Evolutionary conservation across 2,113 vertebrate genomes (phyloP).

Genomic region (Tympanuchus pallidicinctus): DNA sequence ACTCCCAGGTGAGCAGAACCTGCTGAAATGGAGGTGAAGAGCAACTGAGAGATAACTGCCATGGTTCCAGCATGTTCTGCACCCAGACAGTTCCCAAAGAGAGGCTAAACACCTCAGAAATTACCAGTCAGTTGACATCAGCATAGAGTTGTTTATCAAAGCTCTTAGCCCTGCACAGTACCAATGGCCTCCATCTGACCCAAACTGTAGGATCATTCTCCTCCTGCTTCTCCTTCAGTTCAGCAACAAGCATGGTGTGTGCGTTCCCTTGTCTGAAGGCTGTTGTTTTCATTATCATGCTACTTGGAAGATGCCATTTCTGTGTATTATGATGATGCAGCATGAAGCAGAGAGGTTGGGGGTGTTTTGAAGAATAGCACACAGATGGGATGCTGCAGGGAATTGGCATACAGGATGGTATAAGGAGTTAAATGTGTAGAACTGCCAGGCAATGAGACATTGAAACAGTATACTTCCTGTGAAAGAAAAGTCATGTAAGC

Average conservation of each 20-base stretch:
- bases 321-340: background rate
- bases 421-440: background rate
- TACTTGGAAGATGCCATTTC: background rate
- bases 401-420: background rate
- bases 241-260: background rate
- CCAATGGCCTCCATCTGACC: background rate
- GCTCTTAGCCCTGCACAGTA: background rate
- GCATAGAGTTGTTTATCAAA: background rate
- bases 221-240: background rate
- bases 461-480: background rate
- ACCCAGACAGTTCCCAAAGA: background rate
- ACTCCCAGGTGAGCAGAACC: background rate
- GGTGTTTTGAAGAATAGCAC: background rate
- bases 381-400: background rate
- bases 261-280: background rate
- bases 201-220: background rate
- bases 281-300: background rate
- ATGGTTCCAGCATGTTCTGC: background rate
- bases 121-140: background rate
- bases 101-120: background rate
- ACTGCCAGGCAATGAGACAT: background rate
- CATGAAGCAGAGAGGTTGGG: background rate
- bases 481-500: slow-evolving; percentile 10
- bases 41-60: background rate
- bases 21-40: background rate